phyloP scores from a whole-genome alignment of 1,140 invertebrate genomes.

The Heterodera carotae region DNA sequence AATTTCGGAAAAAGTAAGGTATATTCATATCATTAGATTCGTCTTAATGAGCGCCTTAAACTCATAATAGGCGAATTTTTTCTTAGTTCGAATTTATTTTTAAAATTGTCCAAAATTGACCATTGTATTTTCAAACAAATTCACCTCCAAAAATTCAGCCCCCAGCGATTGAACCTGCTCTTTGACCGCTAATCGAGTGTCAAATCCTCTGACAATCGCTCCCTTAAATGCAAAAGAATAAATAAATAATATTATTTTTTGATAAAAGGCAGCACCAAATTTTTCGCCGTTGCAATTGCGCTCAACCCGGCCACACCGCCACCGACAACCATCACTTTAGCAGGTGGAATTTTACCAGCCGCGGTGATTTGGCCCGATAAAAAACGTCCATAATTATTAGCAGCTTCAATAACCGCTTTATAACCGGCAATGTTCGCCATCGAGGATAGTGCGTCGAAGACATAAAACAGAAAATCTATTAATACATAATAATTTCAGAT shows the following conservation, averaged over 20 bases:
- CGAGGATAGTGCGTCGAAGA: slow-evolving; percentile 83
- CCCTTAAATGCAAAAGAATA: slow-evolving; percentile 68
- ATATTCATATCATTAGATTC: no score
- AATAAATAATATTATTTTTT: slow-evolving; percentile 21
- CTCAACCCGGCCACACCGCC: slow-evolving; percentile 84
- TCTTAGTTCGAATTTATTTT: no score
- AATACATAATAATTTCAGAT: slow-evolving; percentile 66
- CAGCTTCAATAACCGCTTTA: slow-evolving; percentile 83
- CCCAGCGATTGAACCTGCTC: slow-evolving; percentile 88
- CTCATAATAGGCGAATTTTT: no score
- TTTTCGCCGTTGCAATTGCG: slow-evolving; percentile 81
- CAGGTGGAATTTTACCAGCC: slow-evolving; percentile 69
- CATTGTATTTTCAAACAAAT: slow-evolving; percentile 2
- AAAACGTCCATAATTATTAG: slow-evolving; percentile 84
- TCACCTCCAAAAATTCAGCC: slow-evolving; percentile 77
- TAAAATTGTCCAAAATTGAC: no score
- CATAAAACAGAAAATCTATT: slow-evolving; percentile 69
- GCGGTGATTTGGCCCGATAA: slow-evolving; percentile 75
- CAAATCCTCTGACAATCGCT: slow-evolving; percentile 82
- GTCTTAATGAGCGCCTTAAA: no score
- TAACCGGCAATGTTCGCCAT: slow-evolving; percentile 91
- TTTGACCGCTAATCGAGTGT: slow-evolving; percentile 81
- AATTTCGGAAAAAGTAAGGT: no score
- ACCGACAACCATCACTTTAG: slow-evolving; percentile 81
- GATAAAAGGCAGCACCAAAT: slow-evolving; percentile 70